Percentiles rank a stretch among this genome's conserved stretches.
Conservation (phyloP, 2,888 invertebrate species). For the Nomada goodeniana region DNA sequence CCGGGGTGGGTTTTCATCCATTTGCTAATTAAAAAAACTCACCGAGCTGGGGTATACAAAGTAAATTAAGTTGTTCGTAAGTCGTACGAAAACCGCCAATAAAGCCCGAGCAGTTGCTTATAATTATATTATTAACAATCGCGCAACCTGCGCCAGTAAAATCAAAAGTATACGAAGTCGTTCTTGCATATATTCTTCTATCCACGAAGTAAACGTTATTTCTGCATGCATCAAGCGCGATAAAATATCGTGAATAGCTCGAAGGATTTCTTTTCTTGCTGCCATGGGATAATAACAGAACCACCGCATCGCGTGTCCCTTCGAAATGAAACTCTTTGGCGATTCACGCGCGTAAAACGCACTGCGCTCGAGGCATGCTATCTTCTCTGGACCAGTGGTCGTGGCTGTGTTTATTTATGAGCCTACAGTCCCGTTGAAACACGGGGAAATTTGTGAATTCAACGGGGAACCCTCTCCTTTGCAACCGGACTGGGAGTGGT, state of each 20-base stretch:
- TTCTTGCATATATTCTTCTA: too few species aligned
- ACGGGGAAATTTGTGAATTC: conserved; percentile 25
- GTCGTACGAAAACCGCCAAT: not conserved
- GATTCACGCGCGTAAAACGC: conserved; percentile 21
- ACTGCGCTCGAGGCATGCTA: not conserved
- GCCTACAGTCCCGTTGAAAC: conserved; percentile 12
- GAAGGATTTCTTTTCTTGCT: not conserved
- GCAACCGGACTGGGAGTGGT: not conserved
- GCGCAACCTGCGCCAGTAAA: too few species aligned
- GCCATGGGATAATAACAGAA: conserved; percentile 29
- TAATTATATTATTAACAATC: too few species aligned
- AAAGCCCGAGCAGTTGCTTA: not conserved
- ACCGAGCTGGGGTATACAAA: not conserved
- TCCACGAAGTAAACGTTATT: not conserved
- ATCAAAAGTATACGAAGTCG: too few species aligned
- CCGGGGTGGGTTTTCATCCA: not conserved
- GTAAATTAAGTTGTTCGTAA: conserved; percentile 2
- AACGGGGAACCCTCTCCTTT: not conserved
- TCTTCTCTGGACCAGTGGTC: not conserved
- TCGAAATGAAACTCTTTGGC: conserved; percentile 10
- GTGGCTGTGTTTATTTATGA: conserved; percentile 35
- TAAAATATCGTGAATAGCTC: not conserved
- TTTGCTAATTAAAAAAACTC: not conserved
- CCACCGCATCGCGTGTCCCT: conserved; percentile 31
- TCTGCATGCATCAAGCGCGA: not conserved